phyloP scores from a whole-genome alignment of 1,140 invertebrate species.

The Drosophila sturtevanti region DNA sequence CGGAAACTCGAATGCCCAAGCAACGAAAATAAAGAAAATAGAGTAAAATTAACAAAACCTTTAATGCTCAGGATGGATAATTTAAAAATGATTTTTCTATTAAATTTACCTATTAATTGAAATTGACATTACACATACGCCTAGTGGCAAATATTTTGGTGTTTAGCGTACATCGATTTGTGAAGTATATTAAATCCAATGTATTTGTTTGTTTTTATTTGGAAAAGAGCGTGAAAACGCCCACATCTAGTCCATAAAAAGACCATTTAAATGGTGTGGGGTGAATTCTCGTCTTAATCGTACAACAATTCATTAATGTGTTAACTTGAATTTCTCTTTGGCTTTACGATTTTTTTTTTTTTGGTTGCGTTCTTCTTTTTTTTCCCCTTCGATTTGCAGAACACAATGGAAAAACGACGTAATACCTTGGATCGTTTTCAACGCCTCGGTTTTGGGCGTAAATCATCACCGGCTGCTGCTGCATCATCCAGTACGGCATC shows the following conservation, averaged over 20 bases:
- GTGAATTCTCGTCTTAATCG: slow-evolving; percentile 27
- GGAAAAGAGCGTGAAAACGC: slow-evolving; percentile 25
- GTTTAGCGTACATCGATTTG: slow-evolving; percentile 4
- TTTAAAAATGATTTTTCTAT: too few relatives aligned
- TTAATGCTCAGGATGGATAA: neutral
- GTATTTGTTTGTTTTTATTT: slow-evolving; percentile 53
- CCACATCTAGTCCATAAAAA: slow-evolving; percentile 55
- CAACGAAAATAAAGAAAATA: too few relatives aligned
- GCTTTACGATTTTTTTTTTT: neutral
- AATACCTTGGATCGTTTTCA: slow-evolving; percentile 90
- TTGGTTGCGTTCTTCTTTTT: neutral
- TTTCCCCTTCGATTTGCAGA: slow-evolving; percentile 20
- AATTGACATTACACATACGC: slow-evolving; percentile 52
- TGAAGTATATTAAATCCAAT: slow-evolving; percentile 31
- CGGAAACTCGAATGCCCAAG: slow-evolving; percentile 16
- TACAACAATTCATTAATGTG: slow-evolving; percentile 15
- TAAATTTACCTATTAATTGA: neutral
- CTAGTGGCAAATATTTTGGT: slow-evolving; percentile 43
- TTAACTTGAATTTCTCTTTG: slow-evolving; percentile 5
- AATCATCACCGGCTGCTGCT: slow-evolving; percentile 80
- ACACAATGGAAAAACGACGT: slow-evolving; percentile 82
- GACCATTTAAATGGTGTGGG: slow-evolving; percentile 10
- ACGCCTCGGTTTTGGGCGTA: slow-evolving; percentile 89
- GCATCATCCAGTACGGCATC: slow-evolving; percentile 39
- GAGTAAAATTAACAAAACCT: slow-evolving; percentile 6